Evolutionary conservation across 2,113 vertebrate species (phyloP), one percentile per base, ranked within the genome.

Genomic region (Syrrhaptes paradoxus): DNA sequence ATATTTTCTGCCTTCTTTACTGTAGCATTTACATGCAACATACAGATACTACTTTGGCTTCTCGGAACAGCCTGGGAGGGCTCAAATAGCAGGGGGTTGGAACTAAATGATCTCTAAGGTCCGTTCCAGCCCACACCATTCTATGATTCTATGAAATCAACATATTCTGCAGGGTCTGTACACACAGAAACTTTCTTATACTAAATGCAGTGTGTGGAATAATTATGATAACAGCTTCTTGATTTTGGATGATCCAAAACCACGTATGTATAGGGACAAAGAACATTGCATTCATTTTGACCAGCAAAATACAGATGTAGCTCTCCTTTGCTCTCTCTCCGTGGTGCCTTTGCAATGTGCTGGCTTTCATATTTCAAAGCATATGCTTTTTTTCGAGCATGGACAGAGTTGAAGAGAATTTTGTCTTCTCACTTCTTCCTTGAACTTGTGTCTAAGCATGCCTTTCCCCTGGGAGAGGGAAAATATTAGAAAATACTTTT

Each of bases 281-380:
- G 65, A 81, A 51, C 13, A 46, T 1, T 43, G 12, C 26, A 54
- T 76, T 73, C 7, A 18, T 85, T 91, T 54, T 85, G 51, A 83
- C 17, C n/a, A 70, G 36, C 8, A 66, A 85, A 87, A 79, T 49
- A 54, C n/a, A 73, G 49, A 68, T 43, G 4, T 63, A 48, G 10
- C 4, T 93, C 34, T 52, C 31, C 28, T 81, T 57, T 57, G 9
- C 20, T 75, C n/a, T 79, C 62, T 66, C 45, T 88, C 70, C 58
- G 7, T 74, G 24, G 63, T 83, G 41, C 29, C 18, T 94, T 91
- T 84, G 61, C 31, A 72, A 52, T 36, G 2, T 68, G 28, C 46
- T 90, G 29, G 38, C 24, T 67, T 22, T 75, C 83, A 26, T n/a
- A 72, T 92, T 92, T 92, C 76, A 88, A 91, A 75, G 38, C 38